Evolutionary conservation across 64 coral and sea anemone genomes (phyloP).

Genomic region (Pocillopora verrucosa): DNA sequence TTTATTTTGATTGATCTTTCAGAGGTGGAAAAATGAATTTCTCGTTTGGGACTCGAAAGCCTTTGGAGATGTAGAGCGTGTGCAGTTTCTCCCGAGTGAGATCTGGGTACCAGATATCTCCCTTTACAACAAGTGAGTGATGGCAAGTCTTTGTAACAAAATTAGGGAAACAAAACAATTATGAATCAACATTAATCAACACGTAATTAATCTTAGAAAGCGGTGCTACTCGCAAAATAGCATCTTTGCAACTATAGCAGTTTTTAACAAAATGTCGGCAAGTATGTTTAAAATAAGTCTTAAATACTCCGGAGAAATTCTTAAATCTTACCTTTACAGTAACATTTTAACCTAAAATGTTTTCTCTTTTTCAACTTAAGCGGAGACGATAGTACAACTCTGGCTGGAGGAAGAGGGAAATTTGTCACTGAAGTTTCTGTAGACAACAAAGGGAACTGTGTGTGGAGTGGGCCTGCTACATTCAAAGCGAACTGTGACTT

Average conservation of each 20-base stretch:
- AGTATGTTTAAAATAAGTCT: no score
- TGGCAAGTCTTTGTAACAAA: no score
- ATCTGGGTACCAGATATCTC: constrained; percentile 69
- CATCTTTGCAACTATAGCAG: no score
- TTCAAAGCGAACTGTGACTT: constrained; percentile 53
- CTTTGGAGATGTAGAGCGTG: constrained; percentile 17
- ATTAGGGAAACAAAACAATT: neutral
- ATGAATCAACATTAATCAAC: neutral
- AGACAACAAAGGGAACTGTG: constrained; percentile 18
- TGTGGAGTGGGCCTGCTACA: constrained; percentile 64
- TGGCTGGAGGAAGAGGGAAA: constrained; percentile 41
- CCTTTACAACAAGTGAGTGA: constrained; percentile 66
- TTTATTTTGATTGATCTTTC: neutral
- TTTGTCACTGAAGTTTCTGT: constrained; percentile 44
- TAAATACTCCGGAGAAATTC: neutral
- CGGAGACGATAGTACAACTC: constrained; percentile 21
- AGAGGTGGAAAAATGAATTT: constrained; percentile 60
- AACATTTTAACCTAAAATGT: neutral
- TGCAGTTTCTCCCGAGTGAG: constrained; percentile 48
- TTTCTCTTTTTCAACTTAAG: neutral
- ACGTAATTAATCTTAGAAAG: no score
- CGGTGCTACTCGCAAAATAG: no score
- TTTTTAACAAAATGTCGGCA: no score
- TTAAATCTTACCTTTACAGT: neutral
- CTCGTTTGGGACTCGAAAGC: constrained; percentile 11